These are phyloP conservation scores for Drosophila falleni DNA, from an alignment of 2,888 invertebrate species.

Conservation along the genomic window DNA sequence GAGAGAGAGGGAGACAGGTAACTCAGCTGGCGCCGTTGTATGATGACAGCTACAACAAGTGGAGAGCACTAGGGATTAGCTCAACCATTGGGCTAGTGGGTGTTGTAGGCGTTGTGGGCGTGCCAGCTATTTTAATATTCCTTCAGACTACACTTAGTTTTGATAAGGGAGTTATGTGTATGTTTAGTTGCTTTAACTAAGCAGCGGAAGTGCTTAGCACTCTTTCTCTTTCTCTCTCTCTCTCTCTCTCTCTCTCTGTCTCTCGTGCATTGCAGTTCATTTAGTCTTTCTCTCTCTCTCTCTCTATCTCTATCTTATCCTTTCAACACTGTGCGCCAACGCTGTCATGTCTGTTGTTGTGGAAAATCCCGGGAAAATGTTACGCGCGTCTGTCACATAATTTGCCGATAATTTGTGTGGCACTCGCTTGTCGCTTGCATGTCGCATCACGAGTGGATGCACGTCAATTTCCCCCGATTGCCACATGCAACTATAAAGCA, in stretches of 20 bases:
- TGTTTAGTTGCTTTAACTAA: conserved; percentile 44
- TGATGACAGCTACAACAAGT: conserved; percentile 36
- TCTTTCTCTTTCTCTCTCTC: background rate
- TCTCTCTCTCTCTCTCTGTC: background rate
- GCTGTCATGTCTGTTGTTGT: conserved; percentile 63
- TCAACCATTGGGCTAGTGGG: conserved; percentile 26
- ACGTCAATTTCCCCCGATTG: conserved; percentile 13
- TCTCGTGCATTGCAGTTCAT: background rate
- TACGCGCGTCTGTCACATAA: conserved; percentile 48
- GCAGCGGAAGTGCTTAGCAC: conserved; percentile 61
- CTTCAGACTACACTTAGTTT: conserved; percentile 39
- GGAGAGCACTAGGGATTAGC: conserved; percentile 25
- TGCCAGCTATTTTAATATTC: conserved; percentile 59
- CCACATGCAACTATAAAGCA: conserved; percentile 32
- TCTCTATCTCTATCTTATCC: background rate
- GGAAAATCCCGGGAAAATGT: conserved; percentile 62
- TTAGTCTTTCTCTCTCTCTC: background rate
- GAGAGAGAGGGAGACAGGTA: conserved; percentile 4
- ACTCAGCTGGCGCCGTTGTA: conserved; percentile 36
- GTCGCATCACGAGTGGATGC: conserved; percentile 20
- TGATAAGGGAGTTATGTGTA: conserved; percentile 37
- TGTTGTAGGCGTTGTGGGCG: conserved; percentile 21
- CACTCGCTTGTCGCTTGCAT: conserved; percentile 35
- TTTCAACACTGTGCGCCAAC: conserved; percentile 43
- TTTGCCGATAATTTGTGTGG: conserved; percentile 52